Conservation (phyloP, 2,113 vertebrate species). For the Chunga burmeisteri region DNA sequence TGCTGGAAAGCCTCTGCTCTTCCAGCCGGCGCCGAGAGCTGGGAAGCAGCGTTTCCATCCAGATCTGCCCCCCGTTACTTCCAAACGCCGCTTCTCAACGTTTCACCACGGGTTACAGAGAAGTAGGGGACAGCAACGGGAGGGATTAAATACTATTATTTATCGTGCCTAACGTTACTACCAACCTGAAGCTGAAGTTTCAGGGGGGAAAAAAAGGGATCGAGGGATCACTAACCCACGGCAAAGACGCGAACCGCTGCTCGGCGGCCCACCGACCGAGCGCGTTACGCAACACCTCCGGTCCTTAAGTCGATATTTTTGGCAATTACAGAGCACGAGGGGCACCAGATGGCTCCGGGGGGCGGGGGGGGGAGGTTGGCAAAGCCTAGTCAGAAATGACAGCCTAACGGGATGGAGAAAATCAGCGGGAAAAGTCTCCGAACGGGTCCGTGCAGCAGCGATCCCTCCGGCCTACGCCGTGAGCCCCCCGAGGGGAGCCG, state of each 20-base stretch:
- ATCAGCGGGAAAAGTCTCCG: neutral
- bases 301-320: neutral
- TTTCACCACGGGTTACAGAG: neutral
- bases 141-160: fast-evolving
- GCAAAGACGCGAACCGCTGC: neutral
- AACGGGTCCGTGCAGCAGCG: no score
- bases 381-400: neutral
- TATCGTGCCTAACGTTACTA: neutral
- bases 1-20: neutral
- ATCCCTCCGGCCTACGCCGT: no score
- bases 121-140: fast-evolving
- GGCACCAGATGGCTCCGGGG: neutral
- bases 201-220: neutral
- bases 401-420: neutral
- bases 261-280: neutral
- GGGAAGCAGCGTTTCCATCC: neutral
- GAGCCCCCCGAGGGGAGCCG: neutral
- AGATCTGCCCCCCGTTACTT: neutral
- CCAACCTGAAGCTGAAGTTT: neutral
- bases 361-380: fast-evolving
- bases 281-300: fast-evolving
- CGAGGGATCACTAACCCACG: fast-evolving
- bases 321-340: neutral
- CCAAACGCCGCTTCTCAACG: neutral
- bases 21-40: neutral